Conservation (phyloP, 2,113 vertebrate genomes). For the Semnornis frantzii region DNA sequence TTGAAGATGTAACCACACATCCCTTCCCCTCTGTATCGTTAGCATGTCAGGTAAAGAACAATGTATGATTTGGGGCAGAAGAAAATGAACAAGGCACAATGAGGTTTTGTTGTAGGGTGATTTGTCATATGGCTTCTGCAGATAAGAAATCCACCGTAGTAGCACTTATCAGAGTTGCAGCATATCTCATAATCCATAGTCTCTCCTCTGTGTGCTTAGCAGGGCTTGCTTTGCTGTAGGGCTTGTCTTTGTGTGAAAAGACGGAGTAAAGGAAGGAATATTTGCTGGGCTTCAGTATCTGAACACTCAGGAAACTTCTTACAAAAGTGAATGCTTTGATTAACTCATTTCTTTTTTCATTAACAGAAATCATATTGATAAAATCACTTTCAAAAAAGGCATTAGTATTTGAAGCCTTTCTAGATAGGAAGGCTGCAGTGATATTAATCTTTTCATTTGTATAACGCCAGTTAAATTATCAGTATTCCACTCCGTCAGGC, state of each 20-base stretch:
- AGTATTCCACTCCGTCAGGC: background rate
- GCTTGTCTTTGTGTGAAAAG: background rate
- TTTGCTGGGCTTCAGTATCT: background rate
- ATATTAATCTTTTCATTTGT: conserved; percentile 22
- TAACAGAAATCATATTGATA: background rate
- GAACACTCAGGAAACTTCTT: background rate
- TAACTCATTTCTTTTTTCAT: background rate
- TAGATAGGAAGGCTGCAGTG: background rate
- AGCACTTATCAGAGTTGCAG: background rate
- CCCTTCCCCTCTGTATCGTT: background rate
- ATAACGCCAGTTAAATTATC: background rate
- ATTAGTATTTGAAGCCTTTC: background rate
- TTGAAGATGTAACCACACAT: background rate
- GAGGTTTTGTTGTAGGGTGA: background rate
- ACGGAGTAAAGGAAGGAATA: background rate
- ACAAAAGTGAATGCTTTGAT: conserved; percentile 14
- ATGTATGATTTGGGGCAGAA: background rate
- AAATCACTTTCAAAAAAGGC: background rate
- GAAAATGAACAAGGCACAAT: background rate
- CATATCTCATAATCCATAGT: background rate
- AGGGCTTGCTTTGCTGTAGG: background rate
- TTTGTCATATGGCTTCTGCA: conserved; percentile 2
- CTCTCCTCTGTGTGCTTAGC: background rate
- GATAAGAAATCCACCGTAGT: background rate
- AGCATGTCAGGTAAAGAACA: background rate